Base-by-base conservation (phyloP, 2,888 invertebrate species). In the Branchinecta sandiegonensis region DNA sequence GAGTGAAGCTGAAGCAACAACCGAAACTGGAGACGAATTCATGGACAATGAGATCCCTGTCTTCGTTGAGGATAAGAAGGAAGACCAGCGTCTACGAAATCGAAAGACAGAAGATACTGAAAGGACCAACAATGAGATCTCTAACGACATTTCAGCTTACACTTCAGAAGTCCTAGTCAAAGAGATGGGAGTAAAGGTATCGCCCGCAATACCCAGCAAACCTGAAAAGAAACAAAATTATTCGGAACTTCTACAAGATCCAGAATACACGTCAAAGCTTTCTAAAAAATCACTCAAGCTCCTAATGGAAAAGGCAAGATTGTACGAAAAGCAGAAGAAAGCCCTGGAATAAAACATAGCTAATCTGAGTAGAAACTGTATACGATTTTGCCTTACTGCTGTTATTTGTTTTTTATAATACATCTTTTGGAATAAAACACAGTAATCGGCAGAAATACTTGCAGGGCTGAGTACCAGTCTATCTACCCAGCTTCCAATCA, bases 251-350 rank as follows among this genome's bases (percentile, higher is more conserved):
- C 23, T 56, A 56, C 14, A 56, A 23, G 63, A 56, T 56, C 8
- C n/a, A 10, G 63, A 56, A 56, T 56, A 56, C 63, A 10, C 23
- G 23, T 56, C 63, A 10, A 69, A 37, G 11, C 65, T 69, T 17
- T 69, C 69, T 4, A 69, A 67, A 48, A 69, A 69, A 47, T 69
- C 69, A 12, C 11, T 69, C 47, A 69, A 69, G 48, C 67, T 69
- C 14, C 11, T 69, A 23, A 68, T 65, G 65, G 69, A 69, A 64
- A 63, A 69, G 46, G 67, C 64, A 13, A 56, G 63, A 56, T 8
- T 56, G 23, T 56, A 17, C 11, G 14, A n/a, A 56, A 17, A 56
- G 10, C 37, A 37, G 37, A 37, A 37, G 37, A 37, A 37, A 37
- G 37, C 5, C 37, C 37, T 37, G 37, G 37, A 37, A 37, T 37